Percentiles rank a stretch among this genome's conserved stretches.
These are phyloP conservation scores for Babylonia areolata DNA, from an alignment of 1,140 invertebrate genomes.

Conservation along the genomic window DNA sequence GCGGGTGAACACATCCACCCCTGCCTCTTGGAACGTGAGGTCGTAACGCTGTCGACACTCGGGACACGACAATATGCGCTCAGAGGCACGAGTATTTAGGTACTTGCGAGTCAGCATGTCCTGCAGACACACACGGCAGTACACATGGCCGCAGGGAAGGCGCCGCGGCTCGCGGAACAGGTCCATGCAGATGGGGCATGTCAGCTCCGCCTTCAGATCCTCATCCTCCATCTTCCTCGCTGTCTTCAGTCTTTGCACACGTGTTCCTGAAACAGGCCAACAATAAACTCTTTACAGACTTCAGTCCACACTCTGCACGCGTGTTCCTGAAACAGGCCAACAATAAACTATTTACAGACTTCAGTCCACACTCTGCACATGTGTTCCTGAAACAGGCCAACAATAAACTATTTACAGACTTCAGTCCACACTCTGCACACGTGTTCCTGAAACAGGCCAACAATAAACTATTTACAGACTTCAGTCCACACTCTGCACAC, in stretches of 20 bases:
- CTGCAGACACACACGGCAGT: conserved; percentile 46
- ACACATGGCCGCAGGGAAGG: conserved; percentile 50
- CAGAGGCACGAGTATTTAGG: conserved; percentile 12
- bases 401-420: not conserved
- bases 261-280: no score
- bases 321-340: not conserved
- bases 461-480: no score
- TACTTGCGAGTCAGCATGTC: conserved; percentile 45
- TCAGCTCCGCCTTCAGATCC: conserved; percentile 52
- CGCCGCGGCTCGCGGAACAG: conserved; percentile 47
- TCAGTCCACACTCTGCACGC: not conserved
- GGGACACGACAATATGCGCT: conserved; percentile 40
- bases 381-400: not conserved
- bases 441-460: no score
- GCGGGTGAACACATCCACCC: conserved; percentile 44
- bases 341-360: not conserved
- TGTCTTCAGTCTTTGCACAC: not conserved
- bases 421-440: no score
- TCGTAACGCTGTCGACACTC: conserved; percentile 46
- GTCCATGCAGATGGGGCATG: conserved; percentile 55
- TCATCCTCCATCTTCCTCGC: not conserved
- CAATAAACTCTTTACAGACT: no score
- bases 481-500: no score
- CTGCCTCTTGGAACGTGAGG: conserved; percentile 27
- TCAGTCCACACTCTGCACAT: not conserved